Conservation (phyloP, 1,140 invertebrate genomes). For the Triops longicaudatus region DNA sequence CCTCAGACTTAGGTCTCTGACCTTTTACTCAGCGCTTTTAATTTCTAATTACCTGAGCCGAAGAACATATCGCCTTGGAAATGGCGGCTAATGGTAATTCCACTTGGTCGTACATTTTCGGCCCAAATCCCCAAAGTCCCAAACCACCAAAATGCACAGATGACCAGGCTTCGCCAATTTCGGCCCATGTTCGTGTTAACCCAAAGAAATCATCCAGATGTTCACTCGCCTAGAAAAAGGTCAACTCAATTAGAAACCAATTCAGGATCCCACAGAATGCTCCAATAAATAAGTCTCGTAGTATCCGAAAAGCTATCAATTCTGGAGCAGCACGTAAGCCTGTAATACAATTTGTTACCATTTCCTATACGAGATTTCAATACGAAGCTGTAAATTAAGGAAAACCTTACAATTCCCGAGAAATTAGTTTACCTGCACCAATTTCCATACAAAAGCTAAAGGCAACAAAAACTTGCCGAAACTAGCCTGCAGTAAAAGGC, state of each 20-base stretch:
- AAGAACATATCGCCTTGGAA: conserved; percentile 29
- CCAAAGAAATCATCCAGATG: not conserved
- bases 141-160: not conserved
- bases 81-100: conserved; percentile 26
- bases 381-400: too few relatives aligned
- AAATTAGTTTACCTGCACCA: too few relatives aligned
- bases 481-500: too few relatives aligned
- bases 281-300: not conserved
- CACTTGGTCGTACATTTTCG: not conserved
- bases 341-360: too few relatives aligned
- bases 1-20: too few relatives aligned
- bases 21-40: too few relatives aligned
- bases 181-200: not conserved
- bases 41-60: conserved; percentile 20
- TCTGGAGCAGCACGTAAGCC: too few relatives aligned
- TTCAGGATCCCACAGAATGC: not conserved
- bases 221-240: not conserved
- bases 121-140: not conserved
- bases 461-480: too few relatives aligned
- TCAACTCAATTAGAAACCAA: not conserved
- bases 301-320: too few relatives aligned
- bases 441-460: too few relatives aligned
- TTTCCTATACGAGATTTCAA: too few relatives aligned
- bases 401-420: too few relatives aligned
- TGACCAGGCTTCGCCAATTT: not conserved